phyloP scores from a whole-genome alignment of 2,113 vertebrate species.

The Oncorhynchus keta region DNA sequence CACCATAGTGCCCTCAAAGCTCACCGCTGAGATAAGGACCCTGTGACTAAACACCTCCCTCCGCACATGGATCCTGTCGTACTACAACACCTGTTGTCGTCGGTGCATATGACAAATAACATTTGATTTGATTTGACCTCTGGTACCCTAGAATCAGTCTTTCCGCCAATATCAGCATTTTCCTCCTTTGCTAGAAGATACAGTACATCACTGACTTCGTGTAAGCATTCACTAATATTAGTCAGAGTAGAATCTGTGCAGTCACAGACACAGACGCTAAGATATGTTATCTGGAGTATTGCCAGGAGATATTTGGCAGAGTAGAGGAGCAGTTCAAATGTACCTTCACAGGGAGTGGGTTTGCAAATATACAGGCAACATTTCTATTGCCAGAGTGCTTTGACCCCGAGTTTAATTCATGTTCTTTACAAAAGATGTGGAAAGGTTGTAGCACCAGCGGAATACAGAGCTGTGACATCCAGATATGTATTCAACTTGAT shows the following conservation, averaged over 20 bases:
- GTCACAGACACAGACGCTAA: slow-evolving; percentile 49
- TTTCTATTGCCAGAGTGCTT: slow-evolving; percentile 9
- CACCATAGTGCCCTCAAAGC: too few relatives aligned
- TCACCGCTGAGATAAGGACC: too few relatives aligned
- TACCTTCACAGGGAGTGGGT: slow-evolving; percentile 47
- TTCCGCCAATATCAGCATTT: slow-evolving; percentile 46
- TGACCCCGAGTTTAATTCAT: slow-evolving; percentile 26
- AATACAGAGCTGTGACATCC: too few relatives aligned
- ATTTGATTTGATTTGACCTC: not conserved
- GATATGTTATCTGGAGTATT: slow-evolving; percentile 61
- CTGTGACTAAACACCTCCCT: too few relatives aligned
- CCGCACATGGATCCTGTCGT: too few relatives aligned
- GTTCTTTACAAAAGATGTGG: slow-evolving; percentile 38
- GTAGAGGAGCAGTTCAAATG: slow-evolving; percentile 55
- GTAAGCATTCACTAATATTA: slow-evolving; percentile 62
- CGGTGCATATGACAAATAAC: too few relatives aligned
- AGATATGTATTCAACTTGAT: not conserved
- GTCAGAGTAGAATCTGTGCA: slow-evolving; percentile 54
- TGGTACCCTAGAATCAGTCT: slow-evolving; percentile 38
- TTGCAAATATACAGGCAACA: slow-evolving; percentile 44
- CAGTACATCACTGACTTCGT: slow-evolving; percentile 55
- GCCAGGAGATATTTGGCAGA: slow-evolving; percentile 51
- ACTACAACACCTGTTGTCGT: too few relatives aligned
- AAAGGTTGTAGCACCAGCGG: slow-evolving; percentile 28
- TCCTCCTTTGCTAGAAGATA: slow-evolving; percentile 52